These are phyloP conservation scores for Polydrusus tereticollis DNA, from an alignment of 2,888 invertebrate species.

Conservation along the genomic window DNA sequence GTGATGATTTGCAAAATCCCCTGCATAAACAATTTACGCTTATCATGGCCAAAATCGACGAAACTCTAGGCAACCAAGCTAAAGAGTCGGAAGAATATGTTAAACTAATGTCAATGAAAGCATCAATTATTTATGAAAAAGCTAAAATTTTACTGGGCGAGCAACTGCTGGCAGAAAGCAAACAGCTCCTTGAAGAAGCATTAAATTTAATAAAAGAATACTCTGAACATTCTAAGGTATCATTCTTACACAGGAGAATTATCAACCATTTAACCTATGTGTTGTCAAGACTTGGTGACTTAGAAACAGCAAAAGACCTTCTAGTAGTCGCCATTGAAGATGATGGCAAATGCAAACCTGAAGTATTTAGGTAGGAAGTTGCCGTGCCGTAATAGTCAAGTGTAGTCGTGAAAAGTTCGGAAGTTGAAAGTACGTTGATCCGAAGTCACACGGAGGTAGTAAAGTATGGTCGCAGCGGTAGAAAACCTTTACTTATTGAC, in stretches of 20 bases:
- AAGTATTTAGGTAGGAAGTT: constrained; percentile 59
- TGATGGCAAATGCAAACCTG: constrained; percentile 53
- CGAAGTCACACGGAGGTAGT: no score
- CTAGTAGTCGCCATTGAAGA: constrained; percentile 68
- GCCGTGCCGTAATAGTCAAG: no score
- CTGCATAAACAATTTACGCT: constrained; percentile 51
- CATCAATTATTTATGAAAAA: constrained; percentile 63
- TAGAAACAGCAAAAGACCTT: constrained; percentile 67
- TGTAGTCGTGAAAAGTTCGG: no score
- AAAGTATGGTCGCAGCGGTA: no score
- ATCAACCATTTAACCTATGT: constrained; percentile 73
- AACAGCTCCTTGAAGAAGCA: constrained; percentile 58
- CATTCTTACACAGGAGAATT: constrained; percentile 71
- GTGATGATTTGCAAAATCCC: constrained; percentile 47
- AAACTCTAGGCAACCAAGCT: constrained; percentile 44
- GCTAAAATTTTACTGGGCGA: constrained; percentile 61
- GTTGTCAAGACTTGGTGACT: constrained; percentile 70
- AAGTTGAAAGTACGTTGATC: no score
- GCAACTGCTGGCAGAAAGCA: constrained; percentile 56
- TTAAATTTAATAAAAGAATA: constrained; percentile 57
- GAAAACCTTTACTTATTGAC: no score
- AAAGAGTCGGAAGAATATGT: constrained; percentile 53
- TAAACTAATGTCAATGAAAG: constrained; percentile 61
- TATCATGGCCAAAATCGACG: constrained; percentile 53
- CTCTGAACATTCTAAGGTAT: constrained; percentile 57